Percentiles rank a stretch among this genome's conserved stretches.
These are phyloP conservation scores for Drosophila niveifrons DNA, from an alignment of 2,888 invertebrate genomes.

Conservation along the genomic window DNA sequence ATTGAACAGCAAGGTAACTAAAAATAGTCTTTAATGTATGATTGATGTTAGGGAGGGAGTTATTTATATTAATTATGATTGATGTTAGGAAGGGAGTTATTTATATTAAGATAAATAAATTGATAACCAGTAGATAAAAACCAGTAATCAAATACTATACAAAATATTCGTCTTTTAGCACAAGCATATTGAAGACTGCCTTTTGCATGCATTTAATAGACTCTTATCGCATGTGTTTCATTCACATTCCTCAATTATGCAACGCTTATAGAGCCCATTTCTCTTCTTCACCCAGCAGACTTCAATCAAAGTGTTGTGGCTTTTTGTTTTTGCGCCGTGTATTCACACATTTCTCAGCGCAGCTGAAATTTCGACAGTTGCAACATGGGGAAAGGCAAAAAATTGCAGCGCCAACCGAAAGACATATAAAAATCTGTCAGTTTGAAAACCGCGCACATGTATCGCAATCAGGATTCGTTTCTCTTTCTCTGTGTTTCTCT, in stretches of 20 bases:
- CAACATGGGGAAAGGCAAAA: slow-evolving; percentile 14
- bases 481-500: slow-evolving; percentile 26
- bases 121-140: too few relatives aligned
- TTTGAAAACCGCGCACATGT: slow-evolving; percentile 75
- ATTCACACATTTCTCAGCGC: slow-evolving; percentile 32
- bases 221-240: not conserved
- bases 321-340: slow-evolving; percentile 41
- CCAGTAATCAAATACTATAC: too few relatives aligned
- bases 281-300: not conserved
- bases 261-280: slow-evolving; percentile 5
- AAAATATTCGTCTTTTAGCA: not conserved
- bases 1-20: too few relatives aligned
- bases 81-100: too few relatives aligned
- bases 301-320: slow-evolving; percentile 21
- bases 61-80: too few relatives aligned
- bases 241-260: slow-evolving; percentile 6
- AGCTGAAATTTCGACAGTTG: slow-evolving; percentile 60
- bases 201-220: not conserved
- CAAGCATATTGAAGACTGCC: not conserved
- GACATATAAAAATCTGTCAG: slow-evolving; percentile 78
- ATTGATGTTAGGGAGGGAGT: too few relatives aligned
- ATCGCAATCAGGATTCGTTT: slow-evolving; percentile 69
- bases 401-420: slow-evolving; percentile 61
- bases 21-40: too few relatives aligned
- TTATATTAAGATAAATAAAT: too few relatives aligned